These are phyloP conservation scores for Leptothorax acervorum DNA, from an alignment of 2,888 invertebrate genomes.

Conservation along the genomic window DNA sequence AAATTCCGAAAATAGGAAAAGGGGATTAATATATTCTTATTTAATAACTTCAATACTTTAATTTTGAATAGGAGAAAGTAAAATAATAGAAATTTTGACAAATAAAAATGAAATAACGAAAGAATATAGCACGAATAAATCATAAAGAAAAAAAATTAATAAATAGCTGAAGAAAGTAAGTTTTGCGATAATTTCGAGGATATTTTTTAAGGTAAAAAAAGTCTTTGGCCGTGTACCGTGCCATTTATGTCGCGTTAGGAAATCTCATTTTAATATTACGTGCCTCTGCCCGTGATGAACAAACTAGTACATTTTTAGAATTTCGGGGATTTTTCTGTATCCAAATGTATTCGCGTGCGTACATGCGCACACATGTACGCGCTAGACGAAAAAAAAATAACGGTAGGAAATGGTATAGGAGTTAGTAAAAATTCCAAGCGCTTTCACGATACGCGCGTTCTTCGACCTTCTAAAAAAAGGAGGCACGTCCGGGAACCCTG, in stretches of 20 bases:
- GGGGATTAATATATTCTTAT: constrained; percentile 3
- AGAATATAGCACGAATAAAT: not conserved
- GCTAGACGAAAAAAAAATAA: constrained; percentile 24
- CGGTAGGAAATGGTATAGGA: constrained; percentile 25
- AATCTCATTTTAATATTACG: constrained; percentile 17
- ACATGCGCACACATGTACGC: no score
- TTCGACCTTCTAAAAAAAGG: constrained; percentile 21
- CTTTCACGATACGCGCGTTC: constrained; percentile 33
- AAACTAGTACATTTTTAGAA: not conserved
- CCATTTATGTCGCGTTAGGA: not conserved
- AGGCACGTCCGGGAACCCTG: constrained; percentile 33
- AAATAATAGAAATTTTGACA: not conserved
- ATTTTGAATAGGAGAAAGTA: not conserved
- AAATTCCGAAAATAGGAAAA: constrained; percentile 25
- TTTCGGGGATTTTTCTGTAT: not conserved
- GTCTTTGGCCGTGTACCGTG: not conserved
- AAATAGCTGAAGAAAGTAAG: not conserved
- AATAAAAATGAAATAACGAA: not conserved
- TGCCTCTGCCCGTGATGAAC: not conserved
- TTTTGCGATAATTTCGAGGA: not conserved
- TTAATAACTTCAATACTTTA: constrained; percentile 28
- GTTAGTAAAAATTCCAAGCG: constrained; percentile 23
- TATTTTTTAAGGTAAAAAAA: not conserved
- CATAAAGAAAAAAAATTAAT: not conserved
- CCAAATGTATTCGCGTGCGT: constrained; percentile 10